Evolutionary conservation across 1,140 invertebrate genomes (phyloP).

Genomic region (Drosophila neocordata): DNA sequence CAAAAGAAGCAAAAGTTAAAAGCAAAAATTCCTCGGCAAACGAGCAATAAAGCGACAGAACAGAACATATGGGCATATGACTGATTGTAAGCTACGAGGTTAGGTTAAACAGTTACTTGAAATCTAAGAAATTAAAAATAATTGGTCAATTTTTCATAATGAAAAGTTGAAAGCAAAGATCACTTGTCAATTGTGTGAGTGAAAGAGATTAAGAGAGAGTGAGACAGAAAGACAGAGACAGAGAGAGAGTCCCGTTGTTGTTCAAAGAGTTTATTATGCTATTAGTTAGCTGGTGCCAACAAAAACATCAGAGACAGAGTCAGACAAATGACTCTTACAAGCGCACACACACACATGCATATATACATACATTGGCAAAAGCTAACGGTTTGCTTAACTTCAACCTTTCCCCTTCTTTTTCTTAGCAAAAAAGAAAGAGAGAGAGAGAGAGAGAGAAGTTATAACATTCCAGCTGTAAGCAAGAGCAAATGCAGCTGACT

Average conservation of each 20-base stretch:
- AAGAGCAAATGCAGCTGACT: conserved; percentile 20
- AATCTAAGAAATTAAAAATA: neutral
- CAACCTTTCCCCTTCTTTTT: no score
- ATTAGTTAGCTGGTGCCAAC: conserved; percentile 57
- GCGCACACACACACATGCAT: conserved; percentile 20
- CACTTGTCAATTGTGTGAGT: neutral
- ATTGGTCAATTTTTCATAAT: no score
- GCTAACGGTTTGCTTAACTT: no score
- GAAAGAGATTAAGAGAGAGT: neutral
- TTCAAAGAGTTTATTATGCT: conserved; percentile 68
- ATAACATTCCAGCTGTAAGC: no score
- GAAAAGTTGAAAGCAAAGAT: no score
- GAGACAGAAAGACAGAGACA: neutral
- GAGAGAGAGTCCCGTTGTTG: neutral
- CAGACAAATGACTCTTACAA: conserved; percentile 1
- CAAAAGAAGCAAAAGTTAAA: conserved; percentile 55
- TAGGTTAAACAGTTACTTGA: neutral
- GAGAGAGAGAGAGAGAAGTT: no score
- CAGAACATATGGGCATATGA: conserved; percentile 3
- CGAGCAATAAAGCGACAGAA: conserved; percentile 59
- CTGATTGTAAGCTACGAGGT: neutral
- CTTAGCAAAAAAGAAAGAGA: no score
- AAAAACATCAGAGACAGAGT: conserved; percentile 15
- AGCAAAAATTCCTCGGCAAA: conserved; percentile 52
- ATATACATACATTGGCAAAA: neutral